Base-by-base conservation (phyloP, 2,797 vertebrate genomes). In the Acanthornis magna region DNA sequence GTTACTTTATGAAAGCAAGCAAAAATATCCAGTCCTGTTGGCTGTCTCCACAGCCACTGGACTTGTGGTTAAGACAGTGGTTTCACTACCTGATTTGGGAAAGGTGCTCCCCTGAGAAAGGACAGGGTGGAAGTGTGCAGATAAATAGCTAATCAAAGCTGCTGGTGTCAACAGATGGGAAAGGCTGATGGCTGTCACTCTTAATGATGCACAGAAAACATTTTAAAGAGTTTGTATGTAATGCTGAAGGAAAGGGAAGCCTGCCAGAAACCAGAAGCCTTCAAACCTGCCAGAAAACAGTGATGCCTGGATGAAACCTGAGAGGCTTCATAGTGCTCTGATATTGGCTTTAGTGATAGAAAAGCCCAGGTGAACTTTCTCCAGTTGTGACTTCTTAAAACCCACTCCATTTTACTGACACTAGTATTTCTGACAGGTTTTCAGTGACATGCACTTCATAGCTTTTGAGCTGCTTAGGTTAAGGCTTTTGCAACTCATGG, bases 51-150 rank as follows among this genome's bases (percentile, higher is more conserved):
- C 65, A 60, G 29, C 10, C 54, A 19, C 32, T 22, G 10, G 36
- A 1, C 36, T 51, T 82, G 6, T 43, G 54, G 13, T 7, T 60
- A 7, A 51, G 43, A 25, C 16, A 47, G 57, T 14, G 9, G 14
- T 16, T 85, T 85, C 88, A 29, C 10, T 48, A 3, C 13, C 16
- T 76, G 27, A 4, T 55, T 70, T 80, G 51, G 20, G 66, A 48
- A 54, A 21, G 6, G 3, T 83, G 16, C 29, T 73, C 2, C 17
- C 25, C 4, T 55, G 65, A 42, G 32, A 55, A 48, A 86, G 36
- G 36, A 16, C 0, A 2, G n/a, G 16, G 67, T 38, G 10, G 58
- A 40, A 77, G 34, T 20, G 10, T 78, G 13, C 1, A 1, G 62
- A 38, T 71, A 29, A 68, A 74, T 21, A 54, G 36, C 5, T 57